Evolutionary conservation across 2,888 invertebrate species (phyloP), one percentile per base, ranked within the genome.

Genomic region (Parelbella ahira): DNA sequence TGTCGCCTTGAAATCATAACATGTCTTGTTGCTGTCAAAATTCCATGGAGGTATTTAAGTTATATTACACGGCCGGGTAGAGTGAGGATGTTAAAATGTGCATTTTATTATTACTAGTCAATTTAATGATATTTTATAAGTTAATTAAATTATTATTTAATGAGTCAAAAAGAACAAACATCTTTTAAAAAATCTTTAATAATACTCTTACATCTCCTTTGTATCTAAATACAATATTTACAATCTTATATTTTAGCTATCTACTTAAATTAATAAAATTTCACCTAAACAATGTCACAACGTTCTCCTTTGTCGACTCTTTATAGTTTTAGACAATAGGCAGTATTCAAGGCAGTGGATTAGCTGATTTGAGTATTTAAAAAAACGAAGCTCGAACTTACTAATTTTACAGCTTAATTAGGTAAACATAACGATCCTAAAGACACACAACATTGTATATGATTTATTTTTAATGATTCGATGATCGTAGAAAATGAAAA

Each of bases 221-320:
- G 74, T 78, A 78, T 76, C 80, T 83, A 84, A 76, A 75, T 83
- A 84, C 81, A 83, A 79, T 87, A 87, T 87, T 83, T 87, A 87
- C 86, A 87, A 53, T 62, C 77, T 82, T 82, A 81, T 18, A 25
- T 19, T 20, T 29, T 46, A 50, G 46, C 48, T 43, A 51, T 38
- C 53, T 54, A 57, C 60, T 68, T 64, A 56, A 52, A 47, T 54
- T 51, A 63, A 56, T 52, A 54, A 57, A 60, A 63, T 48, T 66
- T 60, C 39, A 60, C 57, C 65, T 68, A 71, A 60, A 63, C n/a
- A 64, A 69, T 67, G 70, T 76, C 71, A 68, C 68, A 63, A 56
- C 56, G 48, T 59, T 61, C 54, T 51, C 56, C 44, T 54, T 59
- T 52, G 58, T 53, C 53, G 54, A 58, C 56, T 49, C 57, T 50